These are phyloP conservation scores for Urocolius indicus DNA, from an alignment of 2,113 vertebrate species.

Conservation along the genomic window DNA sequence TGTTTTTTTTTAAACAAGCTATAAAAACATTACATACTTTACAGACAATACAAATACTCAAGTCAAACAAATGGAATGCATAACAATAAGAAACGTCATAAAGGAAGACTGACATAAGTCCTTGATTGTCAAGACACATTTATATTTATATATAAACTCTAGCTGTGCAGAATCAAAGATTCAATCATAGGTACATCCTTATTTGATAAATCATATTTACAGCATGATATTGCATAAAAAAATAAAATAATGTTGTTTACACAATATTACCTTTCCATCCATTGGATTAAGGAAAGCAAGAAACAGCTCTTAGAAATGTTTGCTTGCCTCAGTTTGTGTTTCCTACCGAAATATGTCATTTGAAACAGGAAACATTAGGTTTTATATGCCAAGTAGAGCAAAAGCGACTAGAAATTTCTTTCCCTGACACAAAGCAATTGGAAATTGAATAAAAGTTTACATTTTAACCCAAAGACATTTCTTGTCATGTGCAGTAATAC, in stretches of 20 bases:
- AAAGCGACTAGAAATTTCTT: slow-evolving; percentile 77
- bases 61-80: slow-evolving; percentile 84
- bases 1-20: slow-evolving; percentile 77
- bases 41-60: slow-evolving; percentile 91
- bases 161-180: slow-evolving; percentile 87
- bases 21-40: slow-evolving; percentile 93
- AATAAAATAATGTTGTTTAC: slow-evolving; percentile 87
- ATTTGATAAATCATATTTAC: slow-evolving; percentile 85
- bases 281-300: slow-evolving; percentile 86
- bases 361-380: slow-evolving; percentile 76
- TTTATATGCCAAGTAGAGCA: slow-evolving; percentile 76
- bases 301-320: slow-evolving; percentile 81
- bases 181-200: slow-evolving; percentile 85
- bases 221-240: slow-evolving; percentile 87
- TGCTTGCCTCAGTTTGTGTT: slow-evolving; percentile 81
- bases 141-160: slow-evolving; percentile 88
- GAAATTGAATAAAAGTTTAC: slow-evolving; percentile 68
- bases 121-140: slow-evolving; percentile 91
- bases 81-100: slow-evolving; percentile 83
- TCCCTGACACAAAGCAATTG: slow-evolving; percentile 81
- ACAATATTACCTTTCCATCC: slow-evolving; percentile 84
- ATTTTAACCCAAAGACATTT: slow-evolving; percentile 67
- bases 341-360: slow-evolving; percentile 70
- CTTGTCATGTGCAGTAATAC: slow-evolving; percentile 72
- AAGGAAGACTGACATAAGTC: slow-evolving; percentile 86